Base-by-base conservation (phyloP, 2,113 vertebrate genomes). In the Syngnathus typhle region DNA sequence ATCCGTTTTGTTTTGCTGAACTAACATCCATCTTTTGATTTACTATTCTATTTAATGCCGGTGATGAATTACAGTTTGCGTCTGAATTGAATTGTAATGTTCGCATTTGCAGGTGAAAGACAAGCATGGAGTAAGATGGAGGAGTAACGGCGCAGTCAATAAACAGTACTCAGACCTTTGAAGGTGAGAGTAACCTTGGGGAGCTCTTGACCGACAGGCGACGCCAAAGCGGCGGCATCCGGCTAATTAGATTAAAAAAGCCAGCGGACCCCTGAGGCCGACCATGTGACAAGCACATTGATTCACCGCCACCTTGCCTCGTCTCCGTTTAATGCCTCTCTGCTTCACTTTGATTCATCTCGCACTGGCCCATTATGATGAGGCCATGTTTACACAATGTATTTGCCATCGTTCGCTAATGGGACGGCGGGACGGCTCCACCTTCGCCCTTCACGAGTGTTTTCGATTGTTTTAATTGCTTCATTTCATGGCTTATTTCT, bases 211-310 rank as follows among this genome's bases (percentile, higher is more conserved):
- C 55, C 13, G 55, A 58, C 55, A 36, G 55, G 55, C 27, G 32
- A 58, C 27, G 55, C 27, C 55, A 58, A 58, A 58, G 55, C 55
- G 55, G 27, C 27, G 55, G 27, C 15, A 13, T 16, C 27, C 13
- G 55, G 27, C 55, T 58, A 58, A 58, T 58, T 58, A 58, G 55
- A 58, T 58, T 36, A 36, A 36, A 15, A 58, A 58, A 58, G 32
- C 15, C 32, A 13, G 5, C 32, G 32, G 55, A 36, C 15, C 15
- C 55, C 55, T 32, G 55, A 32, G 55, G 55, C 27, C 12, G 27
- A 32, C 55, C 55, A 58, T 58, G 55, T 58, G 55, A 58, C 55
- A 58, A 58, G 55, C 55, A 58, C 55, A 58, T 58, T 58, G 55
- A 58, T 58, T 58, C 55, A 37, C 27, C 55, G 55, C 13, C 27